Conservation (phyloP, 2,888 invertebrate genomes). For the Phaedon cochleariae region DNA sequence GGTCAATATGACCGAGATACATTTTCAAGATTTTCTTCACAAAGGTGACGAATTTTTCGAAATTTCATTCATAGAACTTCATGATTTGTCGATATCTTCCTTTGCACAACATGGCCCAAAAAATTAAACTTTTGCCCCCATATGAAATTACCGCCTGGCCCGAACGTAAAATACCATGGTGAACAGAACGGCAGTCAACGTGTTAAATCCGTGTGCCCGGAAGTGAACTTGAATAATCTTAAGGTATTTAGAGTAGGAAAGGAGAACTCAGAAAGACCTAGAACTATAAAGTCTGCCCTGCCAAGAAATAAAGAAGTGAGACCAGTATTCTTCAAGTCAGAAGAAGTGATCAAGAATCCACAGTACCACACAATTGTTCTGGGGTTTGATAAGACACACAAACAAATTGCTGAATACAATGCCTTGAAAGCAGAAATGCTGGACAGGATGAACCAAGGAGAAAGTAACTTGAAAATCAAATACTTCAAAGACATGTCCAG, state of each 20-base stretch:
- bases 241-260: conserved; percentile 2
- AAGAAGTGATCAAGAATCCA: conserved; percentile 1
- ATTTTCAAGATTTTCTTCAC: no score
- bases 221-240: conserved; percentile 3
- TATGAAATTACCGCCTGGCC: no score
- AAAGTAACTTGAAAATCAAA: not conserved
- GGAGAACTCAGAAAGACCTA: conserved; percentile 2
- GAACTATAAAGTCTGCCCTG: not conserved
- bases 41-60: no score
- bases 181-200: no score
- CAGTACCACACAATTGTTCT: not conserved
- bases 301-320: not conserved
- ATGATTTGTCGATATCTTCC: no score
- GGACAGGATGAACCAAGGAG: not conserved
- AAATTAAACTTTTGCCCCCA: no score
- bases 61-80: no score
- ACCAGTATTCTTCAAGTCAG: not conserved
- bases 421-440: not conserved
- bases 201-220: conserved; percentile 1
- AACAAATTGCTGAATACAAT: not conserved
- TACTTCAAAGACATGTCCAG: no score
- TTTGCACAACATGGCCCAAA: no score
- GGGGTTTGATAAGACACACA: not conserved
- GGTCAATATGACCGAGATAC: no score
- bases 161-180: no score